Evolutionary conservation across 2,113 vertebrate genomes (phyloP).

Genomic region (Stigmatopora argus): DNA sequence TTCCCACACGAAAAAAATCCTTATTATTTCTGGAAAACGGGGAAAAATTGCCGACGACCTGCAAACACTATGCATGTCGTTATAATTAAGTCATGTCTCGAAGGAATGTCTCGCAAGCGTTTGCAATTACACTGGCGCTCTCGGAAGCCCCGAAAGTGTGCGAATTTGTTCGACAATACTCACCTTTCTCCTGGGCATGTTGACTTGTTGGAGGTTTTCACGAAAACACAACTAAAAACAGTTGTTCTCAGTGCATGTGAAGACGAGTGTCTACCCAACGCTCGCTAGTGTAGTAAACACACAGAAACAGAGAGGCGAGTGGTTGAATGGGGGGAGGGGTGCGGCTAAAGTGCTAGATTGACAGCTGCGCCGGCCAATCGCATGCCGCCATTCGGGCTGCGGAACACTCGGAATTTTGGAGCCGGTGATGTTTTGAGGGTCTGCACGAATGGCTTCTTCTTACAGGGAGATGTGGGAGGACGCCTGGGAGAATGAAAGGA

Average conservation of each 20-base stretch:
- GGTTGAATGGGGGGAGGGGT: slow-evolving; percentile 77
- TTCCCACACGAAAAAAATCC: slow-evolving; percentile 54
- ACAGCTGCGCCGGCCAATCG: slow-evolving; percentile 66
- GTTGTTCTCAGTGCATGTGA: slow-evolving; percentile 73
- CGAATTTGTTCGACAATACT: slow-evolving; percentile 46
- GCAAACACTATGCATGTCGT: slow-evolving; percentile 29
- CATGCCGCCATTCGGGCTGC: slow-evolving; percentile 53
- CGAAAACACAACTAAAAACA: slow-evolving; percentile 64
- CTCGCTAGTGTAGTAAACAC: slow-evolving; percentile 79
- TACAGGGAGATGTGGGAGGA: slow-evolving; percentile 52
- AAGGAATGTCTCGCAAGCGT: slow-evolving; percentile 64
- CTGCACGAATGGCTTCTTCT: slow-evolving; percentile 65
- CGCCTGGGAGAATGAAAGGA: slow-evolving; percentile 32
- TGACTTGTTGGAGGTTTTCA: slow-evolving; percentile 64
- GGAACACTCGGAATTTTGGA: slow-evolving; percentile 69
- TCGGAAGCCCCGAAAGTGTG: slow-evolving; percentile 45
- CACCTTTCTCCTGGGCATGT: slow-evolving; percentile 83
- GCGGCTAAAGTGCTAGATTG: slow-evolving; percentile 72
- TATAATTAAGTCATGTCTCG: slow-evolving; percentile 71
- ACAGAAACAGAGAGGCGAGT: slow-evolving; percentile 73
- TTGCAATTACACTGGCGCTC: slow-evolving; percentile 53
- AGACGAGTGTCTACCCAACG: slow-evolving; percentile 74
- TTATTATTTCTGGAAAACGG: slow-evolving; percentile 48
- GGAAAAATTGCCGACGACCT: slow-evolving; percentile 29
- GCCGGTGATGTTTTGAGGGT: slow-evolving; percentile 67